phyloP scores from a whole-genome alignment of 2,113 vertebrate species.

The Cynocephalus volans region DNA sequence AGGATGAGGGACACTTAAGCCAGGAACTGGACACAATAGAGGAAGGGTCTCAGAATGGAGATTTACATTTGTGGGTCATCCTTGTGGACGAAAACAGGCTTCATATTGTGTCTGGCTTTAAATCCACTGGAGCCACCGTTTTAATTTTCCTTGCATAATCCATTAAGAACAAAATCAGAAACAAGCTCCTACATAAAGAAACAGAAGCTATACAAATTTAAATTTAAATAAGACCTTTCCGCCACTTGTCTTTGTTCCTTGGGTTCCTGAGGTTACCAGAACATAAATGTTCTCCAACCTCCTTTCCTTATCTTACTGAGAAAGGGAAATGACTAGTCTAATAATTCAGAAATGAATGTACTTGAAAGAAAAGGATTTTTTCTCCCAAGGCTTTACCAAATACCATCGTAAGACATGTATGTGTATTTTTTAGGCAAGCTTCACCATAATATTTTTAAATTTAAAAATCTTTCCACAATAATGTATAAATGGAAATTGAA shows the following conservation, averaged over 20 bases:
- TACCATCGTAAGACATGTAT: background rate
- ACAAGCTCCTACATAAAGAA: background rate
- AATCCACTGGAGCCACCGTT: background rate
- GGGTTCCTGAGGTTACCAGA: background rate
- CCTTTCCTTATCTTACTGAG: constrained; percentile 1
- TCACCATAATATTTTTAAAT: constrained; percentile 7
- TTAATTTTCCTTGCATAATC: background rate
- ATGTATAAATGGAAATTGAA: background rate
- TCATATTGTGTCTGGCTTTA: background rate
- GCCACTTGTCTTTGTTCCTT: constrained; percentile 12
- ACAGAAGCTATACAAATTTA: background rate
- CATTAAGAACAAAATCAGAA: constrained; percentile 3
- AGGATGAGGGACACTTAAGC: background rate
- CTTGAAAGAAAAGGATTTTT: background rate
- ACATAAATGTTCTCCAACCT: background rate
- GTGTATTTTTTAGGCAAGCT: background rate
- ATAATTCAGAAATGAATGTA: background rate
- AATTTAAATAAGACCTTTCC: constrained; percentile 30
- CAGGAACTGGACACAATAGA: background rate
- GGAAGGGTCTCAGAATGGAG: background rate
- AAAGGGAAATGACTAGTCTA: background rate
- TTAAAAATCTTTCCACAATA: constrained; percentile 3
- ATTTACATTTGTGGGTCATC: background rate
- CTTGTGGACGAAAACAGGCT: background rate
- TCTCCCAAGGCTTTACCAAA: background rate